Base-by-base conservation (phyloP, 2,113 vertebrate species). In the Pelusios castaneus region DNA sequence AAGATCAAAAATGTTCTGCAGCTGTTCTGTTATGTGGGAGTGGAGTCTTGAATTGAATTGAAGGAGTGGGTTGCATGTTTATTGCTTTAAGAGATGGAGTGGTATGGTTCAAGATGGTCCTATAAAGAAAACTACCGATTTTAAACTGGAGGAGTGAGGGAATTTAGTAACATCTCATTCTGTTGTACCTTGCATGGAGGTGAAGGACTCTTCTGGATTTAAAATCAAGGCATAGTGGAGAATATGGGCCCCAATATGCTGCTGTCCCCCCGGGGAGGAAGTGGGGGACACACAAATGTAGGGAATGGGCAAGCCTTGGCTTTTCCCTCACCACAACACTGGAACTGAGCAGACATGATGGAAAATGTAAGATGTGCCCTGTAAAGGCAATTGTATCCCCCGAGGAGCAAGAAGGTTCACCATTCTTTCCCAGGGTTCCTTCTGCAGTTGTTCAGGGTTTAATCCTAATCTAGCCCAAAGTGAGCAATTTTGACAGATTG, bases 401-500 rank as follows among this genome's bases (percentile, higher is more conserved):
- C 17, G 77, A 87, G 31, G 81, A 47, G 9, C 51, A 24, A 84
- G 1, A 29, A 7, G 84, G 38, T 41, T 89, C 6, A 17, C 5
- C 12, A 2, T 76, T 88, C 24, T 51, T 80, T 34, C 6, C 41
- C 58, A 5, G 25, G 41, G 51, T 84, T 41, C 4, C 41, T 89
- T 12, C 21, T 75, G 41, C 5, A 3, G 24, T 24, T 43, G 41
- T 43, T 55, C 85, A 45, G 12, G 19, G 22, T 0, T 1, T 45
- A 58, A 41, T 84, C 0, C 1, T 45, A 58, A 41, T 84, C 11
- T 51, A 47, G 14, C 41, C 75, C 63, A 80, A 86, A 93, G 73
- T 52, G 25, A 78, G 34, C 52, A 54, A 38, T 56, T 47, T 13
- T 63, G 67, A n/a, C 9, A 19, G 45, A 47, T 4, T 3, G 2